phyloP scores from a whole-genome alignment of 2,113 vertebrate genomes.

The Antigone vipio region DNA sequence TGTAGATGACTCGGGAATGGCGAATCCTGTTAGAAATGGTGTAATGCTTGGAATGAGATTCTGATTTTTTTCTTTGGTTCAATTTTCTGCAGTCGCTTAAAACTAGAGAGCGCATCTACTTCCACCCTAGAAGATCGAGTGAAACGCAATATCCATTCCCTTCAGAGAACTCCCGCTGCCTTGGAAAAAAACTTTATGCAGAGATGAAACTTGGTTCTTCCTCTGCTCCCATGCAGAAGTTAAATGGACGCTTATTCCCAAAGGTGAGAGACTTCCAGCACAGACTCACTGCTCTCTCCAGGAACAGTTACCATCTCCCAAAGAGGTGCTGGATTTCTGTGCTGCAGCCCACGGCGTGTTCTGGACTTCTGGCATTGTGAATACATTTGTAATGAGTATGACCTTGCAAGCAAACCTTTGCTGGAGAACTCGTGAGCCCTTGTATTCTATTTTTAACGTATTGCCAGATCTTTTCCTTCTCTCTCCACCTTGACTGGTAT shows the following conservation, averaged over 20 bases:
- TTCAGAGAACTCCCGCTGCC: slow-evolving; percentile 89
- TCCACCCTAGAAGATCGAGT: slow-evolving; percentile 92
- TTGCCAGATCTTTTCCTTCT: neutral
- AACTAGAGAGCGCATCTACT: slow-evolving; percentile 87
- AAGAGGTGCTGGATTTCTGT: neutral
- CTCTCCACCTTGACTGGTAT: neutral
- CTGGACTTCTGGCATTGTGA: neutral
- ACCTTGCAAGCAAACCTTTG: neutral
- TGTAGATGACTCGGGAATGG: neutral
- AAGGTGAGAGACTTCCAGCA: neutral
- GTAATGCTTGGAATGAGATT: neutral
- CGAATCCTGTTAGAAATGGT: neutral
- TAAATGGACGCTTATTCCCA: fast-evolving
- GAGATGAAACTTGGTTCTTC: slow-evolving; percentile 66
- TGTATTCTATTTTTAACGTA: fast-evolving
- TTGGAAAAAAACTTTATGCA: slow-evolving; percentile 95
- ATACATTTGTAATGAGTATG: fast-evolving
- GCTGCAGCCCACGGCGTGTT: fast-evolving
- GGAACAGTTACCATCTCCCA: neutral
- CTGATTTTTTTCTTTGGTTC: neutral
- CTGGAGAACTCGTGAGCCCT: neutral
- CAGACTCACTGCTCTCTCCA: neutral
- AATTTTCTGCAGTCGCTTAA: slow-evolving; percentile 80
- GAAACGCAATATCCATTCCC: slow-evolving; percentile 94
- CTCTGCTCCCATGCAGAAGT: neutral